A percentile compares a stretch with the other conserved stretches of the same genome.
phyloP scores from a whole-genome alignment of 1,140 invertebrate species.

The Aphidius ervi region DNA sequence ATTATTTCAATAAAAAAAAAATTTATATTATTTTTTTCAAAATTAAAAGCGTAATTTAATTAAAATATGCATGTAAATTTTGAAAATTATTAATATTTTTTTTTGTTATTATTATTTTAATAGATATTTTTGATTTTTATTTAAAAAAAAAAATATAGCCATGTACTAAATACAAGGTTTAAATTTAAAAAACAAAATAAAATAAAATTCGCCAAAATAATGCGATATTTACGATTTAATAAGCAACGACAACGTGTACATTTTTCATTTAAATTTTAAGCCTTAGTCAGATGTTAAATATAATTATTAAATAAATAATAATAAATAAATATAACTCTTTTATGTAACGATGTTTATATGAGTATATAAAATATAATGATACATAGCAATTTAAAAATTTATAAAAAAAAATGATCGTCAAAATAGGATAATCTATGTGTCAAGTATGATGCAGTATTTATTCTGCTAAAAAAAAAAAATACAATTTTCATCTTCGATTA shows the following conservation, averaged over 20 bases:
- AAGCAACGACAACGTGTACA: constrained; percentile 7
- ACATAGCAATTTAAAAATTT: too few species aligned
- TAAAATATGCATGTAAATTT: not conserved
- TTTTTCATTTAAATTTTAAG: constrained; percentile 4
- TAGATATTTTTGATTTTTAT: not conserved
- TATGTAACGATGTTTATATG: too few species aligned
- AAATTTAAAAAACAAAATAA: not conserved
- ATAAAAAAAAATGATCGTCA: too few species aligned
- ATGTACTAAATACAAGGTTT: constrained; percentile 6
- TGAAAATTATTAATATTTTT: constrained; percentile 10
- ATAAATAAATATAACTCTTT: not conserved
- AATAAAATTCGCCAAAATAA: too few species aligned
- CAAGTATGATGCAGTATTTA: too few species aligned
- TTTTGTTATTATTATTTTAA: constrained; percentile 3
- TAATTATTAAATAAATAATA: not conserved
- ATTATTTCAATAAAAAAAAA: not conserved
- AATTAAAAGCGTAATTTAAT: not conserved
- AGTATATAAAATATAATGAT: too few species aligned
- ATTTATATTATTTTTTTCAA: not conserved
- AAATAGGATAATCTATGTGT: too few species aligned
- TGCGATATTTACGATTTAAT: not conserved
- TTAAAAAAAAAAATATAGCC: not conserved
- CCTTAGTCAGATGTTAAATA: not conserved
- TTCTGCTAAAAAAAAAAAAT: too few species aligned
- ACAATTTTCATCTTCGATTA: too few species aligned